These are phyloP conservation scores for Merops nubicus DNA, from an alignment of 2,113 vertebrate genomes.

Conservation along the genomic window DNA sequence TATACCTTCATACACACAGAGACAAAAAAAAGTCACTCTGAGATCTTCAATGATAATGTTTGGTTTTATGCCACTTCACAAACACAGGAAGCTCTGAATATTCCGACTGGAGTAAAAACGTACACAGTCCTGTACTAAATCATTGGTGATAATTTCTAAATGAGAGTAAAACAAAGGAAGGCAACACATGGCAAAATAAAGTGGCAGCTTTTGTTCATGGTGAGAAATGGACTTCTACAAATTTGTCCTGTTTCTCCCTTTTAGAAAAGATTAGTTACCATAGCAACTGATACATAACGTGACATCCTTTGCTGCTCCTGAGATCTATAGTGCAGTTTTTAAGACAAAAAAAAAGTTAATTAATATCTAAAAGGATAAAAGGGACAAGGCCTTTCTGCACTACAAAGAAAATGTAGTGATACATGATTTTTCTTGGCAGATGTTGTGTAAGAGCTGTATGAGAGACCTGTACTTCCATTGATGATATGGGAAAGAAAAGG, in stretches of 20 bases:
- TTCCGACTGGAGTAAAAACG: background rate
- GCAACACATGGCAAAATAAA: background rate
- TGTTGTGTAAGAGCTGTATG: background rate
- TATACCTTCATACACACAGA: background rate
- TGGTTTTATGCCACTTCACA: background rate
- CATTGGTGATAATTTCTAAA: background rate
- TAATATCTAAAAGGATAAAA: background rate
- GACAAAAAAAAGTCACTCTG: background rate
- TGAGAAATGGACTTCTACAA: background rate
- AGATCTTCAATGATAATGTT: background rate
- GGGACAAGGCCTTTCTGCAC: background rate
- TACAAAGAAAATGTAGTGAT: background rate
- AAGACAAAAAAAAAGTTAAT: slow-evolving; percentile 15
- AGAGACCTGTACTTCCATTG: background rate
- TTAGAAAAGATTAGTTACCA: slow-evolving; percentile 40
- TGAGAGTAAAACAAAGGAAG: background rate
- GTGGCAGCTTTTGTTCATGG: background rate
- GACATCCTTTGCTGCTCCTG: background rate
- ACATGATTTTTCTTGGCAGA: background rate
- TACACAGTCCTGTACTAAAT: background rate
- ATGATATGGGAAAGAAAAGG: background rate
- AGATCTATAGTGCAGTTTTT: background rate
- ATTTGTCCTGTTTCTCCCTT: background rate
- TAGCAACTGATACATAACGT: slow-evolving; percentile 15
- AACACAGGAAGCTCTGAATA: background rate